These are phyloP conservation scores for Dromaius novaehollandiae DNA, from an alignment of 2,113 vertebrate genomes.

Conservation along the genomic window DNA sequence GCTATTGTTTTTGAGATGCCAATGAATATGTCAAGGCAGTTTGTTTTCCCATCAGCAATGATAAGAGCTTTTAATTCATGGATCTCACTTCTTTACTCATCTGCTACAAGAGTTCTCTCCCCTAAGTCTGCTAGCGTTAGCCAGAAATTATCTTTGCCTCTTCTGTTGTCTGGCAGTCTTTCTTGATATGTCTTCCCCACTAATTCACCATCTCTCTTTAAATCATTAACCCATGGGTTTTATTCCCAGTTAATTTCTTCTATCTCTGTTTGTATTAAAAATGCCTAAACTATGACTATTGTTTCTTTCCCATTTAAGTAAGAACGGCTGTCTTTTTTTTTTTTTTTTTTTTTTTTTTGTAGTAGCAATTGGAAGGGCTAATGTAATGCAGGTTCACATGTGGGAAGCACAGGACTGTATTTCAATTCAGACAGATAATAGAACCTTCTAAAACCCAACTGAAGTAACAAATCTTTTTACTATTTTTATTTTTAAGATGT, in stretches of 20 bases:
- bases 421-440: neutral
- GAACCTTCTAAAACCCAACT: neutral
- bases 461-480: neutral
- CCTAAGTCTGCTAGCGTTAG: neutral
- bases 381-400: neutral
- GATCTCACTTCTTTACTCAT: neutral
- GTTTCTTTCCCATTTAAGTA: neutral
- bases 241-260: neutral
- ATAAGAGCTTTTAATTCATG: neutral
- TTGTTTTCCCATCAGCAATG: neutral
- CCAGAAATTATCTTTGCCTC: neutral
- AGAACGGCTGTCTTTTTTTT: neutral
- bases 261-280: neutral
- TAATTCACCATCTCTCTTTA: conserved; percentile 42
- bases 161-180: conserved; percentile 44
- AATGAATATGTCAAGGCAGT: neutral
- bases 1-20: neutral
- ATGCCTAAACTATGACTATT: neutral
- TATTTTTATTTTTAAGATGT: neutral
- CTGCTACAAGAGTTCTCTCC: neutral
- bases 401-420: neutral
- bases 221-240: neutral
- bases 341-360: too few species aligned
- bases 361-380: neutral
- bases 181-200: neutral